These are phyloP conservation scores for Lycia hirtaria DNA, from an alignment of 2,888 invertebrate species.

Conservation along the genomic window DNA sequence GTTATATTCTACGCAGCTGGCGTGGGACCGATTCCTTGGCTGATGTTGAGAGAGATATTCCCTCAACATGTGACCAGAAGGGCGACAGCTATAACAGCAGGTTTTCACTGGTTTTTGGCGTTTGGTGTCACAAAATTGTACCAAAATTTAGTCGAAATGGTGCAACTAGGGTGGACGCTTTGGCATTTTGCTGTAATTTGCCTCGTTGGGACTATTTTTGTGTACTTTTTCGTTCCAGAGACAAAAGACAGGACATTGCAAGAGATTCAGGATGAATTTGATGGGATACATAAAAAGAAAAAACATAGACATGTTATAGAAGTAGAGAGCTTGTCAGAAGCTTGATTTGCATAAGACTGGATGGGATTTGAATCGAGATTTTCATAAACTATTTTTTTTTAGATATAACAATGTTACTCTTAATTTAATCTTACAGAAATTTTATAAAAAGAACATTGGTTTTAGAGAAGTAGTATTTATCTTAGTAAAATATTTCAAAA, in stretches of 20 bases:
- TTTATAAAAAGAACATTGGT: too few species aligned
- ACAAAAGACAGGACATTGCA: constrained; percentile 85
- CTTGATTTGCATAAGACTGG: constrained; percentile 48
- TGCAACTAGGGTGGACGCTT: constrained; percentile 87
- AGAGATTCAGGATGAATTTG: constrained; percentile 84
- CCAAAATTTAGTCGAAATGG: constrained; percentile 81
- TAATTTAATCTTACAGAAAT: too few species aligned
- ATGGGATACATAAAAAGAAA: constrained; percentile 72
- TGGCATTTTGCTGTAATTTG: constrained; percentile 88
- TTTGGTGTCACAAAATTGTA: constrained; percentile 88
- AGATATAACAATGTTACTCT: too few species aligned
- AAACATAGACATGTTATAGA: constrained; percentile 78
- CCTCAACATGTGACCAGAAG: constrained; percentile 86
- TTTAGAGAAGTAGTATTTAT: too few species aligned
- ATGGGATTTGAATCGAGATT: constrained; percentile 28
- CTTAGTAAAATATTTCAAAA: too few species aligned
- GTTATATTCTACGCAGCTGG: constrained; percentile 88
- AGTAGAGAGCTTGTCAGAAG: constrained; percentile 69
- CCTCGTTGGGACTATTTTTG: constrained; percentile 86
- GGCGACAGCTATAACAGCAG: constrained; percentile 88
- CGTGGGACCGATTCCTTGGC: constrained; percentile 90
- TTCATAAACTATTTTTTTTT: not conserved
- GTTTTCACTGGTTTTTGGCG: constrained; percentile 89
- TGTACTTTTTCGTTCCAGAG: constrained; percentile 89
- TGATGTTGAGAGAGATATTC: constrained; percentile 89